These are phyloP conservation scores for Osmerus eperlanus DNA, from an alignment of 2,113 vertebrate genomes.

Conservation along the genomic window DNA sequence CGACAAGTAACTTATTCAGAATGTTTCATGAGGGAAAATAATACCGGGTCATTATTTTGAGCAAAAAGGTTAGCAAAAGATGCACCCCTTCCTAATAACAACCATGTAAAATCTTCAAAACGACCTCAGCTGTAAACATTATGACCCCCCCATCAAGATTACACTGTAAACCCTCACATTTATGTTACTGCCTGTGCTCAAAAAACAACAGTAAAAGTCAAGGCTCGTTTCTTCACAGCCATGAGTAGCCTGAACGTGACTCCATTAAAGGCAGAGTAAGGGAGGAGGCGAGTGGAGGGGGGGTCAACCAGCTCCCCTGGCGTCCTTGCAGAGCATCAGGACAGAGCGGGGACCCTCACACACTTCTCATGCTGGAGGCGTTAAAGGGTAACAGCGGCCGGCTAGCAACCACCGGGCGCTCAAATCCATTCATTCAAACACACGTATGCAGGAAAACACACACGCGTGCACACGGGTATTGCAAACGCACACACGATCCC, in stretches of 20 bases:
- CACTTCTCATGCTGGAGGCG: slow-evolving; percentile 15
- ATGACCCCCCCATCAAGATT: slow-evolving; percentile 17
- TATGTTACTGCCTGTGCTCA: slow-evolving; percentile 26
- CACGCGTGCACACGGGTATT: slow-evolving; percentile 8
- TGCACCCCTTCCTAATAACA: no score
- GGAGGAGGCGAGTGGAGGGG: neutral
- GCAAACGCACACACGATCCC: neutral
- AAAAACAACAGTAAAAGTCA: slow-evolving; percentile 38
- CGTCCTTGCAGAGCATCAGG: slow-evolving; percentile 36
- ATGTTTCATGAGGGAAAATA: slow-evolving; percentile 46
- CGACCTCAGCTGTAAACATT: slow-evolving; percentile 12
- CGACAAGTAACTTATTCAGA: slow-evolving; percentile 58
- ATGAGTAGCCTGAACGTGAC: neutral
- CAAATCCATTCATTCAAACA: no score
- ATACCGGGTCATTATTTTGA: slow-evolving; percentile 48
- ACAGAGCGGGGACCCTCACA: slow-evolving; percentile 22
- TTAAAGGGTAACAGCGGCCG: slow-evolving; percentile 1
- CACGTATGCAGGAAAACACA: neutral
- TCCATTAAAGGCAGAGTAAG: no score
- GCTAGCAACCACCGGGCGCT: neutral
- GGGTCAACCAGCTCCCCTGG: slow-evolving; percentile 42
- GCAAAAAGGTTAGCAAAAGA: slow-evolving; percentile 17
- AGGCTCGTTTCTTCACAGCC: slow-evolving; percentile 30
- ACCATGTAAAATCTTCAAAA: no score
- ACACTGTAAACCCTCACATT: slow-evolving; percentile 23